Base-by-base conservation (phyloP, 1,140 invertebrate species). In the Drosophila fuyamai region DNA sequence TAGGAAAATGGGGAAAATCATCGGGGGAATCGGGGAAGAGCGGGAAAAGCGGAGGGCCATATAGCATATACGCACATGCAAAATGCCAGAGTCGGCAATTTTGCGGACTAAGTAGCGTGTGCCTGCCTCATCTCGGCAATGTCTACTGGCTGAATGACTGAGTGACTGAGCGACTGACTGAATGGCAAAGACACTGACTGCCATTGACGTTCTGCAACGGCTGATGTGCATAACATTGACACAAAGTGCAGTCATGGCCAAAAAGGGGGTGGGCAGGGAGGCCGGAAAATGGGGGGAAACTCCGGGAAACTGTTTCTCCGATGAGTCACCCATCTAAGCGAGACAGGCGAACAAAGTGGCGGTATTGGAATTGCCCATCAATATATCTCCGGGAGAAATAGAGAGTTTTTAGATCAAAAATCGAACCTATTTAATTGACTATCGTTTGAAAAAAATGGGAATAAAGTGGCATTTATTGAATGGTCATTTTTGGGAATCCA, bases 171-270 rank as follows among this genome's bases (percentile, higher is more conserved):
- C 16, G 48, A 51, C 48, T 32, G 48, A 14, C 48, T 51, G 48
- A 51, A 75, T 57, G 48, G 70, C 54, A 62, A 60, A 74, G 62
- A 60, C 63, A 59, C 46, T 78, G 81, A 72, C 83, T 84, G 81
- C 57, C 67, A 77, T 73, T 80, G 81, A 79, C 60, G 76, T 76
- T 54, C 57, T 38, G 71, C 61, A 61, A 65, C 56, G 44, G 65
- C 76, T 80, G 84, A 88, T 84, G 84, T 77, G 84, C 83, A 89
- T 81, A 89, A 78, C 80, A 88, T 88, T 88, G 79, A 89, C 84
- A 84, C 73, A 80, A 89, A 89, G 83, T 88, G 83, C 83, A 73
- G 55, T 57, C 51, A 16, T 18, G 32, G 51, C 51, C 14, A 18
- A 38, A 18, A 61, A 46, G 44, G 53, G 32, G 29, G 35, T 12